These are phyloP conservation scores for Zaprionus vittiger DNA, from an alignment of 1,140 invertebrate species.

Conservation along the genomic window DNA sequence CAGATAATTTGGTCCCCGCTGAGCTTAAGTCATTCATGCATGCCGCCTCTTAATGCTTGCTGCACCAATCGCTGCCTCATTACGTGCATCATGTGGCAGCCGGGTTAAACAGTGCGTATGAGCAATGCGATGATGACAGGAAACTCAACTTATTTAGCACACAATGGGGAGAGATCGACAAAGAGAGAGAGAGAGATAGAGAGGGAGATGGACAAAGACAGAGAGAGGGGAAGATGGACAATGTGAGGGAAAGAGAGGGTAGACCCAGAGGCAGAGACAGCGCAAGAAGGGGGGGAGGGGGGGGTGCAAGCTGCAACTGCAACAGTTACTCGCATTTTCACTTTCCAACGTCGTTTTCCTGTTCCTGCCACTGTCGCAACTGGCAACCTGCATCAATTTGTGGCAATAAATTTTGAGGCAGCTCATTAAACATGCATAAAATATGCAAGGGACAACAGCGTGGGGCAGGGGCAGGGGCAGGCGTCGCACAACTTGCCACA, in stretches of 20 bases:
- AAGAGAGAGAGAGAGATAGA: background rate
- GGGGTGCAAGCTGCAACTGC: slow-evolving; percentile 15
- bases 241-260: background rate
- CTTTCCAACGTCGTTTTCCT: slow-evolving; percentile 66
- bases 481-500: slow-evolving; percentile 20
- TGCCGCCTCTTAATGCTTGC: background rate
- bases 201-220: background rate
- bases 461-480: background rate
- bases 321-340: slow-evolving; percentile 74
- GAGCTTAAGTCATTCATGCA: slow-evolving; percentile 21
- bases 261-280: background rate
- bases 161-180: slow-evolving; percentile 54
- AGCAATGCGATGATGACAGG: slow-evolving; percentile 70
- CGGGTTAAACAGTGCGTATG: slow-evolving; percentile 74
- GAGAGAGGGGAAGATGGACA: background rate
- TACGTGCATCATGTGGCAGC: slow-evolving; percentile 21
- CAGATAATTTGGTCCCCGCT: slow-evolving; percentile 43
- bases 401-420: slow-evolving; percentile 69
- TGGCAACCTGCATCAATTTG: slow-evolving; percentile 41
- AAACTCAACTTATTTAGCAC: slow-evolving; percentile 73
- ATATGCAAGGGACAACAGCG: slow-evolving; percentile 33
- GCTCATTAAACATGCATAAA: slow-evolving; percentile 73
- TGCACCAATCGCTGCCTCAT: slow-evolving; percentile 23
- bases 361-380: slow-evolving; percentile 43
- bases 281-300: background rate